Evolutionary conservation across 1,140 invertebrate species (phyloP).

Genomic region (Lordiphosa collinella): DNA sequence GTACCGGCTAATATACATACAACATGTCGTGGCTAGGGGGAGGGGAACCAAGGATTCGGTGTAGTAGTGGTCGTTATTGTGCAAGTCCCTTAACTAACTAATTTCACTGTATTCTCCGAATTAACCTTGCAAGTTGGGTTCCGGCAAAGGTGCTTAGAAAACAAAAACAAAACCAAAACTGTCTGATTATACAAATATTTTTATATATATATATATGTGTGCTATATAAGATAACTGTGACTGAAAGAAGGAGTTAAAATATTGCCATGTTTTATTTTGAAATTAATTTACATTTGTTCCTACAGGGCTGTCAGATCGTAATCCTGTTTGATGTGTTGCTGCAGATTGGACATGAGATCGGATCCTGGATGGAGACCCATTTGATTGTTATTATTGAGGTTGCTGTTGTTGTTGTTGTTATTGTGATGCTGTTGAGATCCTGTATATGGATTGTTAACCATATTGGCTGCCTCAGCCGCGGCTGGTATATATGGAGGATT

Average conservation of each 20-base stretch:
- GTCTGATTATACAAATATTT: constrained; percentile 12
- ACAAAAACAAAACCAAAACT: constrained; percentile 22
- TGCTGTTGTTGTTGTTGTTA: constrained; percentile 31
- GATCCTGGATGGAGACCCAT: constrained; percentile 64
- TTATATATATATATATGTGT: constrained; percentile 22
- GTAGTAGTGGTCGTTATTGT: too few relatives aligned
- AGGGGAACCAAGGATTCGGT: constrained; percentile 8
- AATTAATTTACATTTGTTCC: constrained; percentile 42
- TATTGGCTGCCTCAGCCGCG: constrained; percentile 38
- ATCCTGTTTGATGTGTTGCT: constrained; percentile 84
- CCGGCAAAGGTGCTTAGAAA: constrained; percentile 23
- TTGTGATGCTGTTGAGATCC: constrained; percentile 61
- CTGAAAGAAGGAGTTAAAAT: constrained; percentile 13
- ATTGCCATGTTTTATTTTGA: constrained; percentile 8
- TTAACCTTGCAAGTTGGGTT: constrained; percentile 26
- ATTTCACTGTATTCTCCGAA: constrained; percentile 78
- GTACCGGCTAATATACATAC: constrained; percentile 44
- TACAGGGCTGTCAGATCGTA: constrained; percentile 88
- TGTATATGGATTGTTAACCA: constrained; percentile 29
- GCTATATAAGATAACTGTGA: constrained; percentile 8
- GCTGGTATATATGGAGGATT: constrained; percentile 73
- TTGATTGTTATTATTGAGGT: constrained; percentile 64
- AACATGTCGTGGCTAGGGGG: constrained; percentile 17
- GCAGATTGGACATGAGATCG: constrained; percentile 72
- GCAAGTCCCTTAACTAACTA: constrained; percentile 68